phyloP scores from a whole-genome alignment of 2,888 invertebrate genomes.

The Tillus elongatus region DNA sequence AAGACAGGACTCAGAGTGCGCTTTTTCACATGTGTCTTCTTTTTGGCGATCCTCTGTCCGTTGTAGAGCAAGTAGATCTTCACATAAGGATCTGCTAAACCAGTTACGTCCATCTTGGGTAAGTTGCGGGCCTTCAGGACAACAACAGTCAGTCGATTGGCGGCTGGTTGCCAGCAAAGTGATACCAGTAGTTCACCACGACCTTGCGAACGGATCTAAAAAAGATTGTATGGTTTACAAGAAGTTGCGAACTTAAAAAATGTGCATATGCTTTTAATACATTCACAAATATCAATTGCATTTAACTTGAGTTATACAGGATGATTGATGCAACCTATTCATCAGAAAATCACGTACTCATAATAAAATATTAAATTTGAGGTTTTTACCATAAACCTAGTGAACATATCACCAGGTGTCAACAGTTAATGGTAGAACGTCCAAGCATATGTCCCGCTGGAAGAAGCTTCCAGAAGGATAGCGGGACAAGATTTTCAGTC shows the following conservation, averaged over 20 bases:
- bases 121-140: slow-evolving; percentile 94
- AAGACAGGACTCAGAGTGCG: slow-evolving; percentile 95
- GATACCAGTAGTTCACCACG: slow-evolving; percentile 93
- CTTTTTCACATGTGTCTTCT: slow-evolving; percentile 98
- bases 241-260: background rate
- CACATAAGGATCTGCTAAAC: slow-evolving; percentile 93
- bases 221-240: slow-evolving; percentile 10
- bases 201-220: slow-evolving; percentile 81
- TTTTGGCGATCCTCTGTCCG: slow-evolving; percentile 96
- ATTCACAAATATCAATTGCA: too few species aligned
- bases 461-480: too few species aligned
- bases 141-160: slow-evolving; percentile 90
- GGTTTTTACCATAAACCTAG: too few species aligned
- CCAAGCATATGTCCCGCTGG: too few species aligned
- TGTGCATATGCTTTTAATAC: too few species aligned
- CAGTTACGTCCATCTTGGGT: slow-evolving; percentile 97
- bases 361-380: too few species aligned
- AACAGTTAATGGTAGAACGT: too few species aligned
- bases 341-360: too few species aligned
- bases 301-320: background rate
- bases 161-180: slow-evolving; percentile 96
- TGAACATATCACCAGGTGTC: too few species aligned
- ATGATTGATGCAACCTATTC: background rate
- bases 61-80: slow-evolving; percentile 96
- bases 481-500: too few species aligned